Conservation (phyloP, 2,797 vertebrate species). For the Hippopotamyrus pictus region DNA sequence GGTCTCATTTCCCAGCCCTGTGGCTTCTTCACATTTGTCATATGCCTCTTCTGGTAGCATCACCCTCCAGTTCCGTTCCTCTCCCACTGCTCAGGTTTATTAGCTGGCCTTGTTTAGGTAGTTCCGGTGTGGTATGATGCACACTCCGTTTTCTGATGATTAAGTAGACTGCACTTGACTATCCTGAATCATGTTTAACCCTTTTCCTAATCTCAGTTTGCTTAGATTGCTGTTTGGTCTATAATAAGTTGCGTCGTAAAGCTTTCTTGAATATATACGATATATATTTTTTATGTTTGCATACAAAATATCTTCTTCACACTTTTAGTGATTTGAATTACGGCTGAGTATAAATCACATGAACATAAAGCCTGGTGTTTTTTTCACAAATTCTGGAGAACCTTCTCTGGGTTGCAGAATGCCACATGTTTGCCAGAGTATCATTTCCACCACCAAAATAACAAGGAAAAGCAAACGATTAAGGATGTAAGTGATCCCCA, state of each 20-base stretch:
- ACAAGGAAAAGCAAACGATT: constrained; percentile 56
- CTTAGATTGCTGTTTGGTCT: not conserved
- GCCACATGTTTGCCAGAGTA: constrained; percentile 26
- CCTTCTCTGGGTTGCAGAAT: constrained; percentile 19
- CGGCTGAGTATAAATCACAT: not conserved
- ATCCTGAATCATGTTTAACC: not conserved
- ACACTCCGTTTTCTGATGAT: not conserved
- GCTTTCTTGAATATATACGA: not conserved
- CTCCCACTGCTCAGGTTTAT: not conserved
- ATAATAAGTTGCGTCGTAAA: not conserved
- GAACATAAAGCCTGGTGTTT: not conserved
- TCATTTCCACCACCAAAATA: constrained; percentile 44
- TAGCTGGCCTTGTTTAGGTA: not conserved
- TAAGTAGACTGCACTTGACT: not conserved
- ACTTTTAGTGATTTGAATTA: not conserved
- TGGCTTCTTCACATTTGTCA: not conserved
- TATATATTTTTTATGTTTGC: not conserved
- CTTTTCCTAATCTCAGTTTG: not conserved
- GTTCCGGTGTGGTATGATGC: not conserved
- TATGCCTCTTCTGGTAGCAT: not conserved
- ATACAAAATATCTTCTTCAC: not conserved
- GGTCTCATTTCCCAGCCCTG: not conserved
- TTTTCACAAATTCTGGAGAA: constrained; percentile 33
- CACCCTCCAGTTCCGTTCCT: not conserved
- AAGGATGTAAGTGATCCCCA: constrained; percentile 56